Evolutionary conservation across 2,113 vertebrate genomes (phyloP), one percentile per base, ranked within the genome.

Genomic region (Sakesphorus luctuosus): DNA sequence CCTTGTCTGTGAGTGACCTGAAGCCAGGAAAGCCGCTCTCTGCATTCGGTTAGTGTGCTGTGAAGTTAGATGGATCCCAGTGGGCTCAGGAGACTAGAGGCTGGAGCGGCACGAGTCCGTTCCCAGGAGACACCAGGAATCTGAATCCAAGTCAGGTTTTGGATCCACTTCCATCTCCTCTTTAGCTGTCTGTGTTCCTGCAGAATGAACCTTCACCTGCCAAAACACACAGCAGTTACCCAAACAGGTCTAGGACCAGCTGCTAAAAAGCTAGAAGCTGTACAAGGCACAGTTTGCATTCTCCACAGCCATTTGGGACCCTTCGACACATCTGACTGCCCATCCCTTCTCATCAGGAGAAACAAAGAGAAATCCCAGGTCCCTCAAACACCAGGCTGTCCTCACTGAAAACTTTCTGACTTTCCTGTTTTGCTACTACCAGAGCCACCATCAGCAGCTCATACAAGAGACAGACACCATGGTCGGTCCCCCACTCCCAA

Each of bases 91-190:
- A 98, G 96, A 97, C 97, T 98, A 98, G 96, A 98, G 98, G 94
- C 97, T 98, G 95, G 98, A 97, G 94, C 98, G 97, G 94, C 97
- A 98, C 55, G 98, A 98, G 89, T 98, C 98, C 93, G 98, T 97
- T 97, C 98, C 98, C 95, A 98, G 96, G 71, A 98, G 98, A 97
- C 98, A 98, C 98, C 98, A 98, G 87, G 98, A 98, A 88, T 98
- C 98, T 71, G 98, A 98, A 97, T 98, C 98, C 96, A 98, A 71
- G 49, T 98, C 98, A 93, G 98, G 98, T 90, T 97, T 98, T 1
- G 97, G 96, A 98, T 98, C 98, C 80, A 94, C 80, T 96, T 98
- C 98, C 95, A 95, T 87, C 85, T 98, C 98, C 95, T 98, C 98
- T 95, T 97, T 98, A 94, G 97, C 58, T 82, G 98, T 98, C 95